Conservation (phyloP, 2,888 invertebrate species). For the Microctonus aethiopoides region DNA sequence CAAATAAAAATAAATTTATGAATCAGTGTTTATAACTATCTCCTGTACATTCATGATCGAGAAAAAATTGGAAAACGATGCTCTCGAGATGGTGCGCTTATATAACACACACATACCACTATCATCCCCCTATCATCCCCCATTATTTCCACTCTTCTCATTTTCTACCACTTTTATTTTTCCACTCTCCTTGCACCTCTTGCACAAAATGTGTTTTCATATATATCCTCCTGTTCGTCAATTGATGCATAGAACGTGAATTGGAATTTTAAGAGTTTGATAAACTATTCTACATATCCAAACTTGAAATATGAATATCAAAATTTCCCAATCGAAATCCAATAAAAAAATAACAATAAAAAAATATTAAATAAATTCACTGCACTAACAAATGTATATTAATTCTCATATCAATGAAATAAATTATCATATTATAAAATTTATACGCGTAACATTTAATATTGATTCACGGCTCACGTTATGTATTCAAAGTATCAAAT, state of each 20-base stretch:
- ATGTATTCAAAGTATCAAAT: neutral
- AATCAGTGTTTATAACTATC: slow-evolving; percentile 38
- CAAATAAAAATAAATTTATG: no score
- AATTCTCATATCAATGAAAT: neutral
- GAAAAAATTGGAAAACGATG: slow-evolving; percentile 42
- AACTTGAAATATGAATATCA: slow-evolving; percentile 19
- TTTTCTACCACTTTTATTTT: neutral
- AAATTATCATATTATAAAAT: no score
- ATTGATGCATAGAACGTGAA: slow-evolving; percentile 36
- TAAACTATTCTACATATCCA: neutral
- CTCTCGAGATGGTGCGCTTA: slow-evolving; percentile 4
- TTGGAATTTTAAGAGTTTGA: slow-evolving; percentile 22
- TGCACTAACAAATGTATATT: neutral
- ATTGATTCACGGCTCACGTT: neutral
- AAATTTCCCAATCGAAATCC: slow-evolving; percentile 1
- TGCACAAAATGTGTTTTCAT: neutral
- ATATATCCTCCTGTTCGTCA: slow-evolving; percentile 23
- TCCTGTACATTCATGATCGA: slow-evolving; percentile 11
- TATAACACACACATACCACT: neutral
- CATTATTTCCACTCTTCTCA: neutral
- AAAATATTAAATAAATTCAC: neutral
- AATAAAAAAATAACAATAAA: neutral
- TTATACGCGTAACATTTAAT: neutral
- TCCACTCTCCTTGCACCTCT: neutral
- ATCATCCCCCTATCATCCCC: neutral